Evolutionary conservation across 1,140 invertebrate genomes (phyloP).

Genomic region (Drosophila serrata): DNA sequence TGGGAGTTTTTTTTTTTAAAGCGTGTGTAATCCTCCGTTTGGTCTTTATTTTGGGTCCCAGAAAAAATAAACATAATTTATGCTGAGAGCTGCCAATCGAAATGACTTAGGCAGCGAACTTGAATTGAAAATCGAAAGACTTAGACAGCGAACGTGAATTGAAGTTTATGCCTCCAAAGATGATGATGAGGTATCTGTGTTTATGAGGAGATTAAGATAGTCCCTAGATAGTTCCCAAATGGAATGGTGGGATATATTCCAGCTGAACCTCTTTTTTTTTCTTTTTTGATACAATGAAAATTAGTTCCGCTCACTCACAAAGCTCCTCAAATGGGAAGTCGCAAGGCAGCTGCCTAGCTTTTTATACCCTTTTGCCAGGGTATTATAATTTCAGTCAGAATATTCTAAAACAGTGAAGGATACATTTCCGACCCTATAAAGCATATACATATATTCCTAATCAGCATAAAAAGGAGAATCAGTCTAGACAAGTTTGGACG

Average conservation of each 20-base stretch:
- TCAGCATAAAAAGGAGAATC: too few relatives aligned
- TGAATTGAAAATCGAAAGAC: conserved; percentile 42
- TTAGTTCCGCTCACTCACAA: conserved; percentile 46
- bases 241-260: conserved; percentile 17
- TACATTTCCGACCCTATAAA: too few relatives aligned
- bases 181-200: conserved; percentile 45
- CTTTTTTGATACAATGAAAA: conserved; percentile 33
- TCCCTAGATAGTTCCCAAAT: conserved; percentile 26
- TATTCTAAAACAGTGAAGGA: too few relatives aligned
- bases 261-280: conserved; percentile 9
- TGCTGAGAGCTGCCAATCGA: conserved; percentile 44
- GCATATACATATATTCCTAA: too few relatives aligned
- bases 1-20: conserved; percentile 48
- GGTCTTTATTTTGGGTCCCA: conserved; percentile 6
- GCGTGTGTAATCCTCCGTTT: conserved; percentile 45
- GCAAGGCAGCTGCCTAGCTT: conserved; percentile 38
- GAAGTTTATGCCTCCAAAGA: conserved; percentile 23
- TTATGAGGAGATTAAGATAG: conserved; percentile 42
- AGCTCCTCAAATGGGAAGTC: conserved; percentile 32
- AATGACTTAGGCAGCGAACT: conserved; percentile 52
- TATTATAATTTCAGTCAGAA: too few relatives aligned
- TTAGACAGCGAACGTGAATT: conserved; percentile 36
- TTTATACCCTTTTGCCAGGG: conserved; percentile 5
- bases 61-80: conserved; percentile 39
- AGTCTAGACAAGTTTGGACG: too few relatives aligned